Evolutionary conservation across 2,888 invertebrate species (phyloP), one percentile per base, ranked within the genome.

Genomic region (Rambutsinella grinnellia): DNA sequence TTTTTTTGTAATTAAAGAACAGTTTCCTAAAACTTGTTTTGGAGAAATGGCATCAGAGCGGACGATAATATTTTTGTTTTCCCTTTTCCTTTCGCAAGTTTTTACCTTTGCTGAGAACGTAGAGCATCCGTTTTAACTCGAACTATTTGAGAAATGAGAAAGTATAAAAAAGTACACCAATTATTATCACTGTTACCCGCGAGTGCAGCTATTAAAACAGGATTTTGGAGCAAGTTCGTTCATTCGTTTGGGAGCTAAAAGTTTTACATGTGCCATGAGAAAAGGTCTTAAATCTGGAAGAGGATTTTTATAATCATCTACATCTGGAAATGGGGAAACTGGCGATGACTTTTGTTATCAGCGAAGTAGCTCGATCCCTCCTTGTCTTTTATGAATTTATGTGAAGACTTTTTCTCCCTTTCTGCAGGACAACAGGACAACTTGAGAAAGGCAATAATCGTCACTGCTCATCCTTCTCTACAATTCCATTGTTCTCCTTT

Each of bases 351-450:
- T 28, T 17, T 61, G 61, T 65, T 63, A 63, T 63, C 63, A 53
- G 53, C 28, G 47, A 23, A 24, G 26, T 61, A 49, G 60, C 44
- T 8, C 6, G 5, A 5, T 36, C 36, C 36, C 49, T 51, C 44
- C 65, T 28, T 65, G 65, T 65, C 65, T 65, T 49, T 65, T 65
- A 65, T 65, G 65, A 65, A 65, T 65, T 65, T 65, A 65, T 65
- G 65, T 53, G 56, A 23, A 28, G 61, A 61, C 54, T 65, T 65
- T 44, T 21, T 17, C 46, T 54, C 5, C 23, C 21, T 54, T 49
- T 21, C 19, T 21, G 47, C 3, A 61, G 47, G 46, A 68, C 47
- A 60, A 54, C 19, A 23, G 24, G 23, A 58, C 13, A 54, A 44
- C 46, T 17, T 46, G 36, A 28, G 60, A 70, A 70, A 53, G 27